A percentile compares a stretch with the other conserved stretches of the same genome.
Evolutionary conservation across 1,140 invertebrate species (phyloP).

Genomic region (Oppia nitens): DNA sequence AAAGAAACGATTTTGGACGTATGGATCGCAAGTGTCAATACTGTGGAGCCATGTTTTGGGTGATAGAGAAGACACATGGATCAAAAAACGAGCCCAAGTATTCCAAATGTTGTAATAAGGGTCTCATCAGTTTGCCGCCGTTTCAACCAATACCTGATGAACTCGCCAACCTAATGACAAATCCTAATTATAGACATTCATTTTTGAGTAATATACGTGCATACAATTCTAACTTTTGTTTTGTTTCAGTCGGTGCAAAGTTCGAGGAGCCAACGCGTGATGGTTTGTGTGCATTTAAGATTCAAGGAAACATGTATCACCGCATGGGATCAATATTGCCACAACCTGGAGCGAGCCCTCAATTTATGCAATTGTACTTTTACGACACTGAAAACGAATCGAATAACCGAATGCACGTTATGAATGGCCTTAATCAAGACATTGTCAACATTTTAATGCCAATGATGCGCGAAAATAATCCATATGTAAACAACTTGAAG

Average conservation of each 20-base stretch:
- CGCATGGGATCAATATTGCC: constrained; percentile 27
- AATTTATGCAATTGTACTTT: constrained; percentile 32
- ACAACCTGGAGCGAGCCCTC: constrained; percentile 20
- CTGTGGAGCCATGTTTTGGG: too few species aligned
- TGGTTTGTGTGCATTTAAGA: constrained; percentile 30
- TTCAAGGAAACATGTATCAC: constrained; percentile 35
- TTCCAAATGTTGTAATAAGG: too few species aligned
- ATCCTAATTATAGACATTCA: too few species aligned
- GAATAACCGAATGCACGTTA: neutral
- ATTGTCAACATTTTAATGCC: constrained; percentile 1
- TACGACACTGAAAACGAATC: neutral
- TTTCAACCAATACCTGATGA: too few species aligned
- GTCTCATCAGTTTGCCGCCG: too few species aligned
- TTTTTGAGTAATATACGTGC: constrained; percentile 29
- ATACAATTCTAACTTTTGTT: constrained; percentile 31
- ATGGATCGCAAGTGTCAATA: too few species aligned
- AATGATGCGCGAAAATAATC: neutral
- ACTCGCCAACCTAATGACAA: too few species aligned
- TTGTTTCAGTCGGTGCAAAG: constrained; percentile 28
- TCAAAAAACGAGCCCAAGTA: too few species aligned
- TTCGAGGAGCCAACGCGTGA: constrained; percentile 3
- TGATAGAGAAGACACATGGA: too few species aligned
- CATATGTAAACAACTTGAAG: neutral
- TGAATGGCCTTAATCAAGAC: neutral
- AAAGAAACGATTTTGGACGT: too few species aligned